phyloP scores from a whole-genome alignment of 2,888 invertebrate species.

The Pherbina coryleti region DNA sequence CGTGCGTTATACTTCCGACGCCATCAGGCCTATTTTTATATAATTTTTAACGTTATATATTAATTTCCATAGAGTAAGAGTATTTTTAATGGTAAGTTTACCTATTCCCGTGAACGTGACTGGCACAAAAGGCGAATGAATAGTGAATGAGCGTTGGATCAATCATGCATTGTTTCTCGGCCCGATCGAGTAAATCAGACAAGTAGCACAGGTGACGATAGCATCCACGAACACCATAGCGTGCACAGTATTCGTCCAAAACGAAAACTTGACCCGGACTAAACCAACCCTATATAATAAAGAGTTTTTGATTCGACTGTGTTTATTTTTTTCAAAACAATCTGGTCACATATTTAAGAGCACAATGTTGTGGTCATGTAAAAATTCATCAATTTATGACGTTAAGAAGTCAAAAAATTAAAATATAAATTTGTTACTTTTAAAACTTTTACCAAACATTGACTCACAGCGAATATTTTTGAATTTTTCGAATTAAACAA shows the following conservation, averaged over 20 bases:
- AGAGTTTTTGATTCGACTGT: not conserved
- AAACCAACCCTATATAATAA: slow-evolving; percentile 90
- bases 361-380: no score
- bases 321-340: no score
- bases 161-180: slow-evolving; percentile 94
- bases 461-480: no score
- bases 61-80: no score
- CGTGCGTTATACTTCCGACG: slow-evolving; percentile 97
- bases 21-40: slow-evolving; percentile 88
- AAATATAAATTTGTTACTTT: no score
- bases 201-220: slow-evolving; percentile 97
- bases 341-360: no score
- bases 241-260: slow-evolving; percentile 96
- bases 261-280: slow-evolving; percentile 99
- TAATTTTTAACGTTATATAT: not conserved
- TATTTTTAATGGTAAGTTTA: slow-evolving; percentile 65
- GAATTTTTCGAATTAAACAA: no score
- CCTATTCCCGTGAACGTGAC: slow-evolving; percentile 99
- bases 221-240: slow-evolving; percentile 97
- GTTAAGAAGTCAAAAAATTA: no score
- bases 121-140: slow-evolving; percentile 99
- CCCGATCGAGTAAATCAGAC: slow-evolving; percentile 92
- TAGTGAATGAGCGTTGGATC: slow-evolving; percentile 99
- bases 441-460: no score
- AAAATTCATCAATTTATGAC: no score